A percentile compares a stretch with the other conserved stretches of the same genome.
Conservation (phyloP, 2,797 vertebrate genomes). For the Sebastes iracundus region DNA sequence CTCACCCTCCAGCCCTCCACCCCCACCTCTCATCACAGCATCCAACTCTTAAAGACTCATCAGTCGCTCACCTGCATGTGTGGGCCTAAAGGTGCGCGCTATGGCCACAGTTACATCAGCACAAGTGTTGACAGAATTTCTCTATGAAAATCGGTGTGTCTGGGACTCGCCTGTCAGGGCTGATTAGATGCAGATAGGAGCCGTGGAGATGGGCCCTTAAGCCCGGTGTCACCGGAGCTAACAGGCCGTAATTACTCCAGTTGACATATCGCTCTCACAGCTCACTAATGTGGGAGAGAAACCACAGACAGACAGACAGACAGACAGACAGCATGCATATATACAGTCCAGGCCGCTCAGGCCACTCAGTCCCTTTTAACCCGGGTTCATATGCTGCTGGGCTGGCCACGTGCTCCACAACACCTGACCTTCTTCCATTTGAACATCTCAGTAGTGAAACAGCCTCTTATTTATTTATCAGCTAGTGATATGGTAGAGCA, state of each 20-base stretch:
- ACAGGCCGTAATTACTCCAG: constrained; percentile 72
- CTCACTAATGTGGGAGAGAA: constrained; percentile 57
- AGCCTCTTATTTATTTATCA: constrained; percentile 53
- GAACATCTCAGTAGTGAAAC: constrained; percentile 44
- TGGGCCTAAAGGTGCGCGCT: neutral
- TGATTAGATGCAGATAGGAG: constrained; percentile 63
- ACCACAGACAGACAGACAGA: constrained; percentile 6
- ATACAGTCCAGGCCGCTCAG: constrained; percentile 22
- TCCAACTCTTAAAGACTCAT: neutral
- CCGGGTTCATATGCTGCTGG: constrained; percentile 30
- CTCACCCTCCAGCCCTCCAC: constrained; percentile 40
- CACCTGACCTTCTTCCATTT: constrained; percentile 42
- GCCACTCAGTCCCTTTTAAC: constrained; percentile 29
- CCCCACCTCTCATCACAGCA: neutral
- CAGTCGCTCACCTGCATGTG: neutral
- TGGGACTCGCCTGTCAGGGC: constrained; percentile 55
- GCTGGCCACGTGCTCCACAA: constrained; percentile 27
- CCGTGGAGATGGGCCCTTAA: constrained; percentile 62
- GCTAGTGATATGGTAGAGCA: constrained; percentile 32
- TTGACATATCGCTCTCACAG: constrained; percentile 64
- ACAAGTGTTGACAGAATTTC: constrained; percentile 20
- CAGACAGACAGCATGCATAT: neutral
- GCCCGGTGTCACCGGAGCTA: constrained; percentile 68
- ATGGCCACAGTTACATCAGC: constrained; percentile 14
- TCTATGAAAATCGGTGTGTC: constrained; percentile 31